Percentiles rank a stretch among this genome's conserved stretches.
phyloP scores from a whole-genome alignment of 2,113 vertebrate genomes.

The Oryzias melastigma region DNA sequence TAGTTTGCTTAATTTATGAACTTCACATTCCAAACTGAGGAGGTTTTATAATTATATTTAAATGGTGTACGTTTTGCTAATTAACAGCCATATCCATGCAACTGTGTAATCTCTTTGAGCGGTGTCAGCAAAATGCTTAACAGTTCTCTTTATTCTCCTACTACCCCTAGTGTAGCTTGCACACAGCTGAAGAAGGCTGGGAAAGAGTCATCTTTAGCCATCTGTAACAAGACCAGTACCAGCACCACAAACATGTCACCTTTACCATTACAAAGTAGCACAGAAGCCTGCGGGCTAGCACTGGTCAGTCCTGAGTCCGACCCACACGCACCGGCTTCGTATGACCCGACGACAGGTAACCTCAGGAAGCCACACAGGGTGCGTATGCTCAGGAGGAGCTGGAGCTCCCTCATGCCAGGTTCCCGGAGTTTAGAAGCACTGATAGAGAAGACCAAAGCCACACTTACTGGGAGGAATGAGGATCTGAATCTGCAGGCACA shows the following conservation, averaged over 20 bases:
- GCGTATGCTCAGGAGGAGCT: constrained; percentile 79
- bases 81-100: too few relatives aligned
- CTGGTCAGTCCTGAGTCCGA: constrained; percentile 83
- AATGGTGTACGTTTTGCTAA: constrained; percentile 9
- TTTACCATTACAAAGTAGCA: constrained; percentile 76
- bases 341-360: constrained; percentile 79
- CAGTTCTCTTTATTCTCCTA: constrained; percentile 88
- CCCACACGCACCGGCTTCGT: constrained; percentile 77
- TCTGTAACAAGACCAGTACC: constrained; percentile 85
- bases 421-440: constrained; percentile 81
- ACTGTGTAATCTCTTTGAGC: too few relatives aligned
- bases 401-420: constrained; percentile 79
- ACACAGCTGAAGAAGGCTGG: constrained; percentile 90
- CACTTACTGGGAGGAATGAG: constrained; percentile 73
- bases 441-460: constrained; percentile 81
- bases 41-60: background rate
- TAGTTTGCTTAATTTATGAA: too few relatives aligned
- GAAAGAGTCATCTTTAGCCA: constrained; percentile 87
- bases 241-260: constrained; percentile 86
- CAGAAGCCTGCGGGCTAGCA: constrained; percentile 87
- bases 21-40: too few relatives aligned
- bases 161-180: constrained; percentile 98
- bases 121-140: constrained; percentile 83
- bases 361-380: constrained; percentile 81
- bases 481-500: constrained; percentile 70